phyloP scores from a whole-genome alignment of 1,140 invertebrate species.

The Calliphora vicina region DNA sequence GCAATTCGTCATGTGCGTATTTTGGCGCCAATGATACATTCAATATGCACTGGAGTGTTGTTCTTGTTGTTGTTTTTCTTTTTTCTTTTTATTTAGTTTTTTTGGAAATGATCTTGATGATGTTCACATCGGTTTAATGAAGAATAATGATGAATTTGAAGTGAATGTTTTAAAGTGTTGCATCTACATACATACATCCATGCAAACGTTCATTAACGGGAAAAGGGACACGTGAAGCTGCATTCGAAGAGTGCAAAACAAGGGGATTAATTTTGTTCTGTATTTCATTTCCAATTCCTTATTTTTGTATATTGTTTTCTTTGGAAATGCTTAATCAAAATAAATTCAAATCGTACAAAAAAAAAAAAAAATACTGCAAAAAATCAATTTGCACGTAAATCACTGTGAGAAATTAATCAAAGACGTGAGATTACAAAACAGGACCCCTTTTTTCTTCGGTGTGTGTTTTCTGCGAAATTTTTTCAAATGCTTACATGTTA shows the following conservation, averaged over 20 bases:
- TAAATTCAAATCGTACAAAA: neutral
- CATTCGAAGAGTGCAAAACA: neutral
- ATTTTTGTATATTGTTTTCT: neutral
- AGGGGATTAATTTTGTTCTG: neutral
- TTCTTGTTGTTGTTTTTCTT: neutral
- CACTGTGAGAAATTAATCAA: slow-evolving; percentile 9
- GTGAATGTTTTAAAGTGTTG: neutral
- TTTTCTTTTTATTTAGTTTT: too few species aligned
- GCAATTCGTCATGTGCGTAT: slow-evolving; percentile 4
- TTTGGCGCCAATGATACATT: slow-evolving; percentile 12
- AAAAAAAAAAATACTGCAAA: neutral
- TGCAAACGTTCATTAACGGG: neutral
- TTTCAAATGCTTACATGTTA: neutral
- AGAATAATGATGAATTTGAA: neutral
- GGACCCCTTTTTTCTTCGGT: neutral
- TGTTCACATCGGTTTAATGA: neutral
- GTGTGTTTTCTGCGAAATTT: neutral
- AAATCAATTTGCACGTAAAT: slow-evolving; percentile 13
- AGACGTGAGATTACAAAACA: neutral
- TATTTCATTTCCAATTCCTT: neutral
- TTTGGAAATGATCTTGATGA: neutral
- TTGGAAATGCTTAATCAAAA: slow-evolving; percentile 11
- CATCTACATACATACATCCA: neutral
- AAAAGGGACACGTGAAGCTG: neutral
- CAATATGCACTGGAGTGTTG: neutral